phyloP scores from a whole-genome alignment of 1,140 invertebrate genomes.

The Doryteuthis pealeii region DNA sequence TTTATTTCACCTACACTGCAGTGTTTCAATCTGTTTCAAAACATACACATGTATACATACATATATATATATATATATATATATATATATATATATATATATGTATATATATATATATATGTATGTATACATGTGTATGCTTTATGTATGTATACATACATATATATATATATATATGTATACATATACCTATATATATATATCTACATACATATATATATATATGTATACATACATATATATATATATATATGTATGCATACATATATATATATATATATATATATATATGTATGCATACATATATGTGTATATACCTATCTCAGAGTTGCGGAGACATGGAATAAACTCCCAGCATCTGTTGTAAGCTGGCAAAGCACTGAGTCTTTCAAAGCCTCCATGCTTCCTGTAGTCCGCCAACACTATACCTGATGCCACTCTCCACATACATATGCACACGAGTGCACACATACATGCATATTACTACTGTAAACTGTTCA shows the following conservation, averaged over 20 bases:
- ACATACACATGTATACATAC: background rate
- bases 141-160: background rate
- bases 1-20: no score
- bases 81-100: background rate
- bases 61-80: constrained; percentile 1
- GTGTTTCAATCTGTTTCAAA: background rate
- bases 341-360: no score
- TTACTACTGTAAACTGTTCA: no score
- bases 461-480: no score
- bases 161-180: background rate
- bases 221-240: background rate
- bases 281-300: no score
- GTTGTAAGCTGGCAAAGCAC: no score
- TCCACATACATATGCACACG: no score
- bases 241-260: background rate
- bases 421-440: no score
- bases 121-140: background rate
- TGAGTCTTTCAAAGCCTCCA: no score
- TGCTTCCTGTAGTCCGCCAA: no score
- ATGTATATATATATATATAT: background rate
- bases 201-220: background rate
- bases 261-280: background rate
- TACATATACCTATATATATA: background rate
- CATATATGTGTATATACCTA: no score
- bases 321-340: no score